Evolutionary conservation across 1,140 invertebrate species (phyloP).

Genomic region (Cydia fagiglandana): DNA sequence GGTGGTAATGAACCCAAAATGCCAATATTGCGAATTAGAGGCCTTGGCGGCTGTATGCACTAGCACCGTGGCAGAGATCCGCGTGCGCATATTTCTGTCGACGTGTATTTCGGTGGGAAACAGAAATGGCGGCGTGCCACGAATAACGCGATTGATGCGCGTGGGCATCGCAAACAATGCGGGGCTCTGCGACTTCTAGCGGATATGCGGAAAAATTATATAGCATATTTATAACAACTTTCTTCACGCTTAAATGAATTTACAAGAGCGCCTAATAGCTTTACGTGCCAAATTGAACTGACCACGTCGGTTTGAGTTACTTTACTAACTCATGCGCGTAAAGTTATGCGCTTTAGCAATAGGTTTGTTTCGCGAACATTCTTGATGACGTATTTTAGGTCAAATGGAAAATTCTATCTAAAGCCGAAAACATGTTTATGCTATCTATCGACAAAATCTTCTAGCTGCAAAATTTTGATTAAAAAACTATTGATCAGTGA

Average conservation of each 20-base stretch:
- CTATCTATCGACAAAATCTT: too few species aligned
- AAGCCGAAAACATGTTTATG: background rate
- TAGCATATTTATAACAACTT: background rate
- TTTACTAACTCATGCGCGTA: background rate
- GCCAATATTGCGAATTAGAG: background rate
- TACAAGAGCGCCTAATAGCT: slow-evolving; percentile 6
- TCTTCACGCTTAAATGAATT: slow-evolving; percentile 30
- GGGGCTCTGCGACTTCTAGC: background rate
- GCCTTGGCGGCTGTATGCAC: slow-evolving; percentile 26
- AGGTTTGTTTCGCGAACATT: slow-evolving; percentile 4
- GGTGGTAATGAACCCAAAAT: background rate
- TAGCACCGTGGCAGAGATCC: slow-evolving; percentile 37
- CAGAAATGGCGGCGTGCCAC: slow-evolving; percentile 61
- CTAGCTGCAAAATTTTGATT: too few species aligned
- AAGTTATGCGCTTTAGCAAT: slow-evolving; percentile 9
- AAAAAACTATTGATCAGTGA: too few species aligned
- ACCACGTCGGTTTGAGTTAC: background rate
- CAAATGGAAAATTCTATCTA: background rate
- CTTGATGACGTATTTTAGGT: background rate
- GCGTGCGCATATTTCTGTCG: slow-evolving; percentile 57
- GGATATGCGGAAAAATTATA: slow-evolving; percentile 9
- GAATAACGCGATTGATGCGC: slow-evolving; percentile 57
- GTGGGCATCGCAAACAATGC: slow-evolving; percentile 32
- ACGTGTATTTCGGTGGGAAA: slow-evolving; percentile 60
- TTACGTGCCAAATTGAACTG: slow-evolving; percentile 12